phyloP scores from a whole-genome alignment of 2,797 vertebrate species.

The Selene dorsalis region DNA sequence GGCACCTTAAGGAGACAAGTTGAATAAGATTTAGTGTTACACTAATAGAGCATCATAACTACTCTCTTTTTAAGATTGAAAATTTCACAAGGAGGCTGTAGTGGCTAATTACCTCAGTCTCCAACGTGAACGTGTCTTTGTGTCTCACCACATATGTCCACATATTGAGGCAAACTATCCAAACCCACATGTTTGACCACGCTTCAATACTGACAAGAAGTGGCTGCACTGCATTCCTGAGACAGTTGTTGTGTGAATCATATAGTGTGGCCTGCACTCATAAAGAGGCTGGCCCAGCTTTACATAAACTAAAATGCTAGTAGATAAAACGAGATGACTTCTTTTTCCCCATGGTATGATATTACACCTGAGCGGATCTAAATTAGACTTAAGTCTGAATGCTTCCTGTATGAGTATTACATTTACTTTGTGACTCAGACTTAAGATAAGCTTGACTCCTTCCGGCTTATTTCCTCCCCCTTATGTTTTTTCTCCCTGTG shows the following conservation, averaged over 20 bases:
- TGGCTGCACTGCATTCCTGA: constrained; percentile 18
- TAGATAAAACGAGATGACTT: constrained; percentile 22
- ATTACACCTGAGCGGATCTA: constrained; percentile 30
- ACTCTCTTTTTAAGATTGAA: neutral
- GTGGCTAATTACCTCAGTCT: constrained; percentile 2
- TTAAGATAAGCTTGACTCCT: constrained; percentile 22
- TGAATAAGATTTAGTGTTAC: neutral
- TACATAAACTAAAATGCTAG: neutral
- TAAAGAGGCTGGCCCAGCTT: constrained; percentile 4
- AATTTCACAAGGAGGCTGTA: neutral
- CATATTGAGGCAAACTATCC: neutral
- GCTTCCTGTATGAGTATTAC: constrained; percentile 37
- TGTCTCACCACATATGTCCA: neutral
- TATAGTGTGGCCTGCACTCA: constrained; percentile 4
- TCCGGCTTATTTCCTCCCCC: constrained; percentile 11
- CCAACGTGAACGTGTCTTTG: neutral
- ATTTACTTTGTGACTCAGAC: constrained; percentile 47
- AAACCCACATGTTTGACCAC: neutral
- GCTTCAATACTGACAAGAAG: constrained; percentile 12
- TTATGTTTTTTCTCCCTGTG: constrained; percentile 17
- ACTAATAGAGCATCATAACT: neutral
- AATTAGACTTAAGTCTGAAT: constrained; percentile 7
- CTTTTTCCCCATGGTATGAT: constrained; percentile 23
- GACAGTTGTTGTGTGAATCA: constrained; percentile 27
- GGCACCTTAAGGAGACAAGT: neutral